Evolutionary conservation across 1,140 invertebrate genomes (phyloP).

Genomic region (Drosophila triauraria): DNA sequence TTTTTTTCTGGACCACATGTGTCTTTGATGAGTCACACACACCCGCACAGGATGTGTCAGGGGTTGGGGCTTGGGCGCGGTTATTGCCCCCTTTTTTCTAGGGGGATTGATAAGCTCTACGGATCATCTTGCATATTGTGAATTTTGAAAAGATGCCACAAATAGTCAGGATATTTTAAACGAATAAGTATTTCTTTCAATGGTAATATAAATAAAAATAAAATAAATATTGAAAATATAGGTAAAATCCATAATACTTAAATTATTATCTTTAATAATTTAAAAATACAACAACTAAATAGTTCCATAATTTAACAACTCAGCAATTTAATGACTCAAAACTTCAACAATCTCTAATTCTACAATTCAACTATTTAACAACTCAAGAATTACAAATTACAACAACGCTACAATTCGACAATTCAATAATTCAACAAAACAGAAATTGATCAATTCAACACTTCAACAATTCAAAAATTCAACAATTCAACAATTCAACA

Average conservation of each 20-base stretch:
- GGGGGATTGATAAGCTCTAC: conserved; percentile 11
- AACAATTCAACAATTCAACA: neutral
- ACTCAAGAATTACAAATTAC: too few species aligned
- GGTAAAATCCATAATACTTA: too few species aligned
- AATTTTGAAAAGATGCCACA: neutral
- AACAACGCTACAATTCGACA: too few species aligned
- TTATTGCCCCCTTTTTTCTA: neutral
- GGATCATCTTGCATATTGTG: neutral
- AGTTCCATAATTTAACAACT: too few species aligned
- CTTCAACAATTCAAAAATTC: too few species aligned
- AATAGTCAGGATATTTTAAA: neutral
- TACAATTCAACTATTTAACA: neutral
- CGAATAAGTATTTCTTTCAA: neutral
- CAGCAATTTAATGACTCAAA: too few species aligned
- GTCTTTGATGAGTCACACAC: conserved; percentile 70
- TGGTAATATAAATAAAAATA: too few species aligned
- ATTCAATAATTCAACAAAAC: too few species aligned
- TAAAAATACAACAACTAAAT: too few species aligned
- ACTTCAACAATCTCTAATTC: neutral
- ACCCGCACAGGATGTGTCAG: conserved; percentile 35
- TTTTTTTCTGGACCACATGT: conserved; percentile 68
- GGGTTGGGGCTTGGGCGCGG: neutral
- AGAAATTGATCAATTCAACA: too few species aligned
- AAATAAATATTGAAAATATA: too few species aligned
- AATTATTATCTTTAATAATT: too few species aligned